These are phyloP conservation scores for Schmidtea mediterranea DNA, from an alignment of 1,140 invertebrate genomes.

Conservation along the genomic window DNA sequence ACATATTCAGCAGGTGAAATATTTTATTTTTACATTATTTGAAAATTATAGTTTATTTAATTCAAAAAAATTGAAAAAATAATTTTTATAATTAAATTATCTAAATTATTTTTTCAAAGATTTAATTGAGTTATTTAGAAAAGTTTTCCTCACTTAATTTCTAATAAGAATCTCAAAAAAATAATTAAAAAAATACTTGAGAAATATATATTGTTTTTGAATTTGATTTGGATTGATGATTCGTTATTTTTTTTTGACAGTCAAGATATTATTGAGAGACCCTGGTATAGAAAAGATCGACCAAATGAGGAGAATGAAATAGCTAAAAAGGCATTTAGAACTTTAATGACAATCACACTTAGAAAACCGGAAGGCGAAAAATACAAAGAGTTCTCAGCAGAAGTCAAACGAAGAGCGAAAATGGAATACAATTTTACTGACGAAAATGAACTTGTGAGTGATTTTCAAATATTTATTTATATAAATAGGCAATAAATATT, in stretches of 20 bases:
- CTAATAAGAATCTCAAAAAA: neutral
- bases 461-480: too few relatives aligned
- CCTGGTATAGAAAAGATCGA: slow-evolving; percentile 56
- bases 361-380: slow-evolving; percentile 5
- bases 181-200: neutral
- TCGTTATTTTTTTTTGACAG: slow-evolving; percentile 11
- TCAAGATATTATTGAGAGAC: slow-evolving; percentile 32
- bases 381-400: slow-evolving; percentile 2
- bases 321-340: slow-evolving; percentile 6
- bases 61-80: too few relatives aligned
- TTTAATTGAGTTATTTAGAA: neutral
- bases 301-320: slow-evolving; percentile 33
- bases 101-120: neutral
- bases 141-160: neutral
- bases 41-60: too few relatives aligned
- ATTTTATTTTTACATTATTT: neutral
- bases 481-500: too few relatives aligned
- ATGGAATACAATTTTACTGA: neutral
- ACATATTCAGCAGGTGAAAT: slow-evolving; percentile 67
- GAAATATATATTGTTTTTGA: neutral
- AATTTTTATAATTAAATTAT: neutral
- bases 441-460: neutral
- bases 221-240: neutral
- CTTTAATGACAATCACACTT: slow-evolving; percentile 8
- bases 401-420: slow-evolving; percentile 6